Evolutionary conservation across 2,113 vertebrate genomes (phyloP).

Genomic region (Hippocampus zosterae): DNA sequence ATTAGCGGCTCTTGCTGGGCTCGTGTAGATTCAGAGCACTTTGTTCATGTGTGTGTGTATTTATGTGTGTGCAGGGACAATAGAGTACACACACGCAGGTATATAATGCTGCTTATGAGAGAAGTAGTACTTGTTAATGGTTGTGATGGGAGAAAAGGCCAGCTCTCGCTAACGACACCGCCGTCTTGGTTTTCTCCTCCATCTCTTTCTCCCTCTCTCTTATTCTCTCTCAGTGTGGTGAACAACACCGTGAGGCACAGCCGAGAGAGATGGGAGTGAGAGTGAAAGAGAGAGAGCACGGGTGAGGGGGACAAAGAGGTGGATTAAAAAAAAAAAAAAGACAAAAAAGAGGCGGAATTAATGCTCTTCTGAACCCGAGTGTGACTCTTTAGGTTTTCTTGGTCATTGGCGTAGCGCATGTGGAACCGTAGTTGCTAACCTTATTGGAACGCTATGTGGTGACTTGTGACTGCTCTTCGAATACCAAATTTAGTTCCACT

Average conservation of each 20-base stretch:
- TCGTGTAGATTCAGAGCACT: constrained; percentile 22
- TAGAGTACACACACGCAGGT: not conserved
- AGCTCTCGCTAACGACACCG: constrained; percentile 29
- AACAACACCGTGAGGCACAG: constrained; percentile 26
- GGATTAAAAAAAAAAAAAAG: constrained; percentile 8
- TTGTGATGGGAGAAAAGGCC: constrained; percentile 29
- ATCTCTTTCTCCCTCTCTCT: constrained; percentile 15
- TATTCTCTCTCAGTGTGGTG: constrained; percentile 21
- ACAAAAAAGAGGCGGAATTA: constrained; percentile 3
- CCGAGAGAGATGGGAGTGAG: constrained; percentile 16
- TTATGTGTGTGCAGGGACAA: not conserved
- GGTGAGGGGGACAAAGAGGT: constrained; percentile 25
- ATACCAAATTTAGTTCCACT: too few relatives aligned
- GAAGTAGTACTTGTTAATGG: constrained; percentile 36
- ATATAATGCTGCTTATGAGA: not conserved
- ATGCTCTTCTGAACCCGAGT: too few relatives aligned
- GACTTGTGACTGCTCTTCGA: too few relatives aligned
- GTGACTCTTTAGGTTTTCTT: too few relatives aligned
- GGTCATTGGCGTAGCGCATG: too few relatives aligned
- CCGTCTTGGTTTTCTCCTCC: constrained; percentile 27
- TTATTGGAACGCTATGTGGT: not conserved
- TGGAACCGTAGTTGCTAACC: not conserved
- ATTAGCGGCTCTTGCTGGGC: constrained; percentile 39
- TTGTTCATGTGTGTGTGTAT: constrained; percentile 21
- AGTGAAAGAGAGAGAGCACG: constrained; percentile 16